Evolutionary conservation across 2,888 invertebrate genomes (phyloP), one percentile per base, ranked within the genome.

Genomic region (Acleris cristana): DNA sequence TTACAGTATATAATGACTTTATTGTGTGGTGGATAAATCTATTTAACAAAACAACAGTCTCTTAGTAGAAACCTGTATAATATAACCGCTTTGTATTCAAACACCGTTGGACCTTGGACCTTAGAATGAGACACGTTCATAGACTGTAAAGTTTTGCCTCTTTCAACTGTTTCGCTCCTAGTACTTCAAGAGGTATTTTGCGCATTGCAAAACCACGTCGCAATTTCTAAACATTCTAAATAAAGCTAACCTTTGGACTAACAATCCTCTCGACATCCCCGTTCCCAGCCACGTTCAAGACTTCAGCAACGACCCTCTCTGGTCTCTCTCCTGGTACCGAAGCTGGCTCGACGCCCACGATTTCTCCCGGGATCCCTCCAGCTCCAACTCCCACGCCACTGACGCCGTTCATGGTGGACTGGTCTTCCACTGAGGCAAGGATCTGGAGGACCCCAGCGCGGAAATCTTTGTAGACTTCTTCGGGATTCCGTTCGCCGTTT

Each of bases 381-480:
- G 95, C 94, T 67, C 95, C 94, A 70, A 94, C 93, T 0, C 92
- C 92, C 5, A 90, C 89, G 64, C 95, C 95, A 75, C 83, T 87
- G 77, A 94, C 94, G 69, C 95, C 95, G 78, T 95, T 95, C 70
- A 94, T 88, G 59, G 94, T 93, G 1, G 93, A 88, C 76, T 95
- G 94, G 77, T 95, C 95, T 79, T 96, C 96, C 73, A 95, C 94
- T 53, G 94, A 90, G 26, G 96, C 96, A 21, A 98, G 89, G 78
- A 97, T 96, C 80, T 95, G 95, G 74, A 97, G 94, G 10, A 97
- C 95, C 3, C 96, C 96, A 12, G 95, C 94, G 61, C 96, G 95
- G 86, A 98, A 97, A 87, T 98, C 98, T 80, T 95, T 95, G 89
- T 97, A 98, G 12, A 98, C 97, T 78, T 97, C 97, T 45, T 95